Base-by-base conservation (phyloP, 2,113 vertebrate species). In the Cinclus cinclus region DNA sequence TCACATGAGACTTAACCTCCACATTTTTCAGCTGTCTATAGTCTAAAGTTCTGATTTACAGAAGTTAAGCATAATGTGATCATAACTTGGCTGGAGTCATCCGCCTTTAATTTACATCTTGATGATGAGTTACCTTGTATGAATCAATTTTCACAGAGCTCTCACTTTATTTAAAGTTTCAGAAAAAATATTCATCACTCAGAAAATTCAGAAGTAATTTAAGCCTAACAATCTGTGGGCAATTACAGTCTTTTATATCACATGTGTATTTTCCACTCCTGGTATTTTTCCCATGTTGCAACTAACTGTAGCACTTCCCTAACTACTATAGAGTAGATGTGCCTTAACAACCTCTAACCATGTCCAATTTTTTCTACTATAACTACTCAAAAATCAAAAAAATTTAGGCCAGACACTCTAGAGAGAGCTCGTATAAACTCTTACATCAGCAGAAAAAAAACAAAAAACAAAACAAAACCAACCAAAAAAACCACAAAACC, bases 241-340 rank as follows among this genome's bases (percentile, higher is more conserved):
- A 76, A 9, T 39, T 39, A 25, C 0, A 0, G 27, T 58, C 28
- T 59, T 63, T 20, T 17, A 1, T 13, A 65, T 31, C 7, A 5
- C 13, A 37, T 62, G 18, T 5, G 2, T 17, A 33, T 41, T 13
- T 64, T 64, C 33, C 15, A 15, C 5, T 59, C 33, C 6, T 49
- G 11, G 13, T 60, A 8, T 46, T 81, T 50, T 13, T 13, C 33
- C 15, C 15, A 42, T 3, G 3, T 58, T 52, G 18, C 37, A 75
- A 28, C 9, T 18, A 60, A 63, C 9, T 19, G 19, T 25, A 52
- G 39, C 24, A 31, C 46, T 46, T 64, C 16, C 25, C 19, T 46
- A 50, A 60, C 11, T 55, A 2, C 2, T 10, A 49, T 9, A 30
- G n/a, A 42, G 20, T 12, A 11, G 11, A 47, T 4, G 1, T 42